Conservation (phyloP, 2,888 invertebrate species). For the Anticlea derivata region DNA sequence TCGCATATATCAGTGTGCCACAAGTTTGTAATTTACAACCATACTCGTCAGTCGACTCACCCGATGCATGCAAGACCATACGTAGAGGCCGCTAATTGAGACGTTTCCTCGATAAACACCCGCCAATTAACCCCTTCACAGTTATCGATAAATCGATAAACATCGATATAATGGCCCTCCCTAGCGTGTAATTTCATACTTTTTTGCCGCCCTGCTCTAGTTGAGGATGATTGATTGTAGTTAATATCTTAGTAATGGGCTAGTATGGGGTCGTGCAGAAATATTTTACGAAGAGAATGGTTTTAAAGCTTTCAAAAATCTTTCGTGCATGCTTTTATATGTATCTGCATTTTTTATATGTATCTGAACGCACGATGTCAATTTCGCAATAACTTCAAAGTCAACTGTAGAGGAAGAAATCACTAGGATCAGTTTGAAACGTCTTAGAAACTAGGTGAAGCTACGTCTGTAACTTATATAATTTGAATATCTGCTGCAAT, state of each 20-base stretch:
- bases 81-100: slow-evolving; percentile 55
- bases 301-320: neutral
- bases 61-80: slow-evolving; percentile 29
- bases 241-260: slow-evolving; percentile 20
- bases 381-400: too few species aligned
- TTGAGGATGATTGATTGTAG: slow-evolving; percentile 47
- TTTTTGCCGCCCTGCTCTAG: slow-evolving; percentile 51
- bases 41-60: slow-evolving; percentile 31
- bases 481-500: too few species aligned
- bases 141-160: slow-evolving; percentile 37
- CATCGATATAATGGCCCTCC: slow-evolving; percentile 40
- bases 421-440: too few species aligned
- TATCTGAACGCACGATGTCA: too few species aligned
- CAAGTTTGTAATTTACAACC: slow-evolving; percentile 39
- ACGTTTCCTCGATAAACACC: slow-evolving; percentile 57
- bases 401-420: too few species aligned
- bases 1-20: slow-evolving; percentile 44
- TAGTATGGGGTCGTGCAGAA: slow-evolving; percentile 30
- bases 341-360: too few species aligned
- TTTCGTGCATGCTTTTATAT: too few species aligned
- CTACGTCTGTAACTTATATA: too few species aligned
- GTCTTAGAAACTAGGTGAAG: too few species aligned
- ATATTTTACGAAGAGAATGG: slow-evolving; percentile 16
- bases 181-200: slow-evolving; percentile 57
- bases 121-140: slow-evolving; percentile 52